phyloP scores from a whole-genome alignment of 1,140 invertebrate species.

The Zaprionus lachaisei region DNA sequence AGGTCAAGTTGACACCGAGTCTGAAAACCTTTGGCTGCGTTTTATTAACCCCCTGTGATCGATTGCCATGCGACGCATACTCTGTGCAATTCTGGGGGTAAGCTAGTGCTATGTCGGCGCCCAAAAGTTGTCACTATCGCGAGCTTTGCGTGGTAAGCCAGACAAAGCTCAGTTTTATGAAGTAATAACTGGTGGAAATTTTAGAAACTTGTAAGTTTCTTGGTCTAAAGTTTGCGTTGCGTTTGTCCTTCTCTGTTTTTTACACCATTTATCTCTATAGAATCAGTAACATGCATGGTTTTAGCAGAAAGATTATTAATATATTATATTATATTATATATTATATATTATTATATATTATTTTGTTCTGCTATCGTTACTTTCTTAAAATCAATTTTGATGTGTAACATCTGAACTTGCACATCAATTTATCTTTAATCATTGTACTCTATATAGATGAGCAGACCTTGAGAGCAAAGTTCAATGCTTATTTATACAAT shows the following conservation, averaged over 20 bases:
- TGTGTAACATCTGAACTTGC: neutral
- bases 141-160: slow-evolving; percentile 26
- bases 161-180: slow-evolving; percentile 3
- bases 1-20: slow-evolving; percentile 27
- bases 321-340: neutral
- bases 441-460: neutral
- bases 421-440: slow-evolving; percentile 11
- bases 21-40: slow-evolving; percentile 34
- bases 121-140: slow-evolving; percentile 44
- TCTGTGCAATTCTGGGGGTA: neutral
- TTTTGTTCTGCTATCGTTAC: neutral
- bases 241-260: neutral
- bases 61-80: slow-evolving; percentile 47
- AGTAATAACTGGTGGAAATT: slow-evolving; percentile 3
- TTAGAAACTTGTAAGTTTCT: neutral
- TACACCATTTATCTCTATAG: neutral
- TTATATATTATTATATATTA: neutral
- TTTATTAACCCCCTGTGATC: slow-evolving; percentile 63
- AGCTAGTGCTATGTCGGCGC: slow-evolving; percentile 13
- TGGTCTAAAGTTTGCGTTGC: neutral
- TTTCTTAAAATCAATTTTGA: neutral
- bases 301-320: too few relatives aligned
- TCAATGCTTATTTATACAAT: slow-evolving; percentile 40
- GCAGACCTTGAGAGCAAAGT: neutral
- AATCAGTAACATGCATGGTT: too few relatives aligned